These are phyloP conservation scores for Amiota communis DNA, from an alignment of 2,888 invertebrate genomes.

Conservation along the genomic window DNA sequence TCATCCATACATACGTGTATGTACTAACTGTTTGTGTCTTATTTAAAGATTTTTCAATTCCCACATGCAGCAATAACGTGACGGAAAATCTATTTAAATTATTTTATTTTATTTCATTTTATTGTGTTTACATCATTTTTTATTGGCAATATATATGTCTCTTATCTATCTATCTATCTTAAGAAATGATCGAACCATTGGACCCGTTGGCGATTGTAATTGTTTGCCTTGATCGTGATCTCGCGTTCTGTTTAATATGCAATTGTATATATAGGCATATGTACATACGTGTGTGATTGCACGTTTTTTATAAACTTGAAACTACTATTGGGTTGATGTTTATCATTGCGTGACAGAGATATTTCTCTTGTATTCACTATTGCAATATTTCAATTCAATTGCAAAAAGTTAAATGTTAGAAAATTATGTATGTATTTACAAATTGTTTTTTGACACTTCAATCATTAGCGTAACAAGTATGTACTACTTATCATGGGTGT, in stretches of 20 bases:
- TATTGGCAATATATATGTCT: neutral
- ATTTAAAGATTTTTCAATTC: neutral
- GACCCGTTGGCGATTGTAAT: constrained; percentile 11
- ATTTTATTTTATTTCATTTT: constrained; percentile 7
- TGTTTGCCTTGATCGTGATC: constrained; percentile 47
- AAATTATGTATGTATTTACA: no score
- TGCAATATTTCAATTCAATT: no score
- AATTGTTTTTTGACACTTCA: no score
- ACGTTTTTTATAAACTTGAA: no score
- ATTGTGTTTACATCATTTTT: neutral
- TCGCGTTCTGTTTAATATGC: constrained; percentile 47
- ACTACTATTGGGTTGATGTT: no score
- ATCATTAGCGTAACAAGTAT: no score
- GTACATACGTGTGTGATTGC: neutral
- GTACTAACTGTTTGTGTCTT: constrained; percentile 4
- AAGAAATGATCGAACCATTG: neutral
- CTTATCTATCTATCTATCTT: no score
- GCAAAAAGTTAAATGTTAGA: no score
- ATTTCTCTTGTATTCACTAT: no score
- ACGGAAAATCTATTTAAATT: constrained; percentile 10
- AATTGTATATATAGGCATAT: constrained; percentile 20
- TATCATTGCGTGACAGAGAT: no score
- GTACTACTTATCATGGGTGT: no score
- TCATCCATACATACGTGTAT: constrained; percentile 1
- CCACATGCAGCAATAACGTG: constrained; percentile 17